These are phyloP conservation scores for Spea bombifrons DNA, from an alignment of 2,113 vertebrate species.

Conservation along the genomic window DNA sequence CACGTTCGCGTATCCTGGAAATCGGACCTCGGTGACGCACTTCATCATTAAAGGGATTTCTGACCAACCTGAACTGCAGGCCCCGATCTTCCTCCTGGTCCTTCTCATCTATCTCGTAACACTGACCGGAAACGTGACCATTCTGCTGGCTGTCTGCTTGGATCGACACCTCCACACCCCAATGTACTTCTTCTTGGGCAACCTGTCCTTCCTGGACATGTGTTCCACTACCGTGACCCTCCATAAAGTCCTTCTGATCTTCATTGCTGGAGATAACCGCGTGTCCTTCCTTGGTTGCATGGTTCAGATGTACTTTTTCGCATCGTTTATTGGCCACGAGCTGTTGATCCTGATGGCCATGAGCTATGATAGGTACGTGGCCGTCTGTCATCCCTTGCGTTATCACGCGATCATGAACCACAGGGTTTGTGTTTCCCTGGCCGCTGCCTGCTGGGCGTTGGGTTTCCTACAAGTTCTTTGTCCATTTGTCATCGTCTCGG, in stretches of 20 bases:
- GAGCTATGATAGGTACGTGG: conserved; percentile 41
- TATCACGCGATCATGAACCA: conserved; percentile 5
- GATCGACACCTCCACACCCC: neutral
- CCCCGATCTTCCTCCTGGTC: conserved; percentile 40
- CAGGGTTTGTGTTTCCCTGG: neutral
- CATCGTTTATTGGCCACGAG: conserved; percentile 1
- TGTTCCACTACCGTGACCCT: conserved; percentile 1
- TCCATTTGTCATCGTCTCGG: neutral
- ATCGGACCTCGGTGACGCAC: neutral
- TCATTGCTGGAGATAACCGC: neutral
- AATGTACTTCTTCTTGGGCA: neutral
- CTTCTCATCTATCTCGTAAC: neutral
- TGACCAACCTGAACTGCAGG: neutral
- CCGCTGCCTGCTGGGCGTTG: neutral
- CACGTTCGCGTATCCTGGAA: neutral
- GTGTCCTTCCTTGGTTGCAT: conserved; percentile 49
- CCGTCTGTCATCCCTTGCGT: conserved; percentile 46
- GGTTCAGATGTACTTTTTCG: conserved; percentile 49
- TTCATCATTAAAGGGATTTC: neutral
- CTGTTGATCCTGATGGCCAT: conserved; percentile 52
- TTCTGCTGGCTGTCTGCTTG: neutral
- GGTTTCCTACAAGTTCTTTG: neutral
- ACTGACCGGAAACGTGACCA: conserved; percentile 4
- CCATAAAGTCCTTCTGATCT: conserved; percentile 28
- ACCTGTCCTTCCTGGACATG: conserved; percentile 9